Conservation (phyloP, 2,888 invertebrate species). For the Watsonalla binaria region DNA sequence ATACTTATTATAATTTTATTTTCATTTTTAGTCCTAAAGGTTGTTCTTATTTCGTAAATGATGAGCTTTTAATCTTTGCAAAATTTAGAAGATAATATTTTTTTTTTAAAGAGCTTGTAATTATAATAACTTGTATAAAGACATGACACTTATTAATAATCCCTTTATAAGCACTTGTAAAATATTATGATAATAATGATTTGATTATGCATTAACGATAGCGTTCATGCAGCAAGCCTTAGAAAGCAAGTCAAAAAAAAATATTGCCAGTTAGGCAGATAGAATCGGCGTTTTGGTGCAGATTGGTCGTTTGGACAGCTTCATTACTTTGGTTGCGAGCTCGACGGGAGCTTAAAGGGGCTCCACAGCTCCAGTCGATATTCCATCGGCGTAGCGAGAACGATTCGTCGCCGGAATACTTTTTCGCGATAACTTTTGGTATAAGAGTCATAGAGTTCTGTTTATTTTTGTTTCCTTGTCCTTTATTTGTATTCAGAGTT, state of each 20-base stretch:
- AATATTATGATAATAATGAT: no score
- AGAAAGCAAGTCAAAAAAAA: constrained; percentile 2
- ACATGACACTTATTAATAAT: no score
- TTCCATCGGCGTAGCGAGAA: constrained; percentile 12
- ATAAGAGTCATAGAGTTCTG: not conserved
- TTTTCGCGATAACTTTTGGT: not conserved
- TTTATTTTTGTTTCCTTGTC: not conserved
- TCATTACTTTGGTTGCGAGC: constrained; percentile 47
- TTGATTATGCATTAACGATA: no score
- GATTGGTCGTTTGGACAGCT: constrained; percentile 44
- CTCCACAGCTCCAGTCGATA: constrained; percentile 36
- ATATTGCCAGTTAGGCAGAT: constrained; percentile 20
- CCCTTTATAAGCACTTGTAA: no score
- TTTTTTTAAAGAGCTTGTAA: no score
- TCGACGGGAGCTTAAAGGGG: constrained; percentile 30
- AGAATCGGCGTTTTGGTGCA: constrained; percentile 29
- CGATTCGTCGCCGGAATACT: not conserved
- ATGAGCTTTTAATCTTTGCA: no score
- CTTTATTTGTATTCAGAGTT: not conserved
- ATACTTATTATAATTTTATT: no score
- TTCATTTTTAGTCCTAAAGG: no score
- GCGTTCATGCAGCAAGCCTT: not conserved
- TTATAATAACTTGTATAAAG: no score
- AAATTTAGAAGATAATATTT: no score
- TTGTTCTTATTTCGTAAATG: no score